These are phyloP conservation scores for Tholera decimalis DNA, from an alignment of 2,888 invertebrate genomes.

Conservation along the genomic window DNA sequence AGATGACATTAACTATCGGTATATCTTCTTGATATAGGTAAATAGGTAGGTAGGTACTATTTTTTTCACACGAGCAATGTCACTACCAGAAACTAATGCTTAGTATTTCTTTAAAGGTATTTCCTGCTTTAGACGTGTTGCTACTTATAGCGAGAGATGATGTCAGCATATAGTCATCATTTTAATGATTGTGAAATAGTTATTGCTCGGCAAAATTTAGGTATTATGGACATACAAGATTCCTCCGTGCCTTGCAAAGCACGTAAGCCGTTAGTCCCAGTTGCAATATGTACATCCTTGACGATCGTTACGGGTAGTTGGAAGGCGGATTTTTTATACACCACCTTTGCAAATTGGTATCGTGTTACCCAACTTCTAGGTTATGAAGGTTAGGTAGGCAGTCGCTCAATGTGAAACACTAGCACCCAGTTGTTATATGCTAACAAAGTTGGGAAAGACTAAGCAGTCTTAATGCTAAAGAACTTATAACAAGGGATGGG, in stretches of 20 bases:
- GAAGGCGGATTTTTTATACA: no score
- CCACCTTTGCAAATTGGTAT: no score
- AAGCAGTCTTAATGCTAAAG: neutral
- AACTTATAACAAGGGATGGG: constrained; percentile 11
- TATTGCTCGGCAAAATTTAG: constrained; percentile 1
- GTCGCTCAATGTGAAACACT: no score
- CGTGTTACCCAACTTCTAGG: no score
- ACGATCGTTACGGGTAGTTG: no score
- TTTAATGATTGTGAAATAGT: constrained; percentile 24
- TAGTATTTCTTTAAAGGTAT: neutral
- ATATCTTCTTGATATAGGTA: neutral
- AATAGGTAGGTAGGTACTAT: neutral
- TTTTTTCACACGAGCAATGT: neutral
- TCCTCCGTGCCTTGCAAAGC: no score
- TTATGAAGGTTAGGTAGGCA: no score
- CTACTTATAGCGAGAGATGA: constrained; percentile 19
- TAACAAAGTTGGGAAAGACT: no score
- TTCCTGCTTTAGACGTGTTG: neutral
- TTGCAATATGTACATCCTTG: no score
- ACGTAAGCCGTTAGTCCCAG: no score
- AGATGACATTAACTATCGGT: no score
- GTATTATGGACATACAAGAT: constrained; percentile 9
- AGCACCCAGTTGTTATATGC: no score
- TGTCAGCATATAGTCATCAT: constrained; percentile 34
- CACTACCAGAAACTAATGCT: neutral